Percentiles rank a stretch among this genome's conserved stretches.
Evolutionary conservation across 1,140 invertebrate genomes (phyloP).

Genomic region (Eupristina koningsbergeri): DNA sequence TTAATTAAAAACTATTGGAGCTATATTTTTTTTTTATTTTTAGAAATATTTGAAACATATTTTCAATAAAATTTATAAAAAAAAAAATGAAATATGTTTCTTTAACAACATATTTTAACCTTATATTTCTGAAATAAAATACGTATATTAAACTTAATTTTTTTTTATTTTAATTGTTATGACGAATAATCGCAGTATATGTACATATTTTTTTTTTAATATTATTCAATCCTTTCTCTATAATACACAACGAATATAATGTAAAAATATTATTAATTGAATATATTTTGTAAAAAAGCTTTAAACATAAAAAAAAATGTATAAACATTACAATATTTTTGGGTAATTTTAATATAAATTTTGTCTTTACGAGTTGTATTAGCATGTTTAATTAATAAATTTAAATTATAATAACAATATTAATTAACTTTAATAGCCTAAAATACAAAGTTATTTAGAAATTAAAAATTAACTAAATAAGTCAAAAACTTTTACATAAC

Average conservation of each 20-base stretch:
- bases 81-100: too few species aligned
- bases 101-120: too few species aligned
- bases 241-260: neutral
- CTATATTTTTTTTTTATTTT: neutral
- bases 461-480: slow-evolving; percentile 15
- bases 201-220: too few species aligned
- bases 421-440: too few species aligned
- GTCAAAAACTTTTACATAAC: slow-evolving; percentile 12
- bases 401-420: too few species aligned
- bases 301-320: slow-evolving; percentile 11
- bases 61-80: neutral
- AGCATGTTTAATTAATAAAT: slow-evolving; percentile 52
- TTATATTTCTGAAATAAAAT: slow-evolving; percentile 33
- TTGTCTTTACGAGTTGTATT: slow-evolving; percentile 49
- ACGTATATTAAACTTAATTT: slow-evolving; percentile 19
- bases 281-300: slow-evolving; percentile 14
- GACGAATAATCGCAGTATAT: slow-evolving; percentile 35
- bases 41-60: neutral
- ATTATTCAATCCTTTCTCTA: neutral
- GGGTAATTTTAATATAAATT: slow-evolving; percentile 23
- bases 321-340: slow-evolving; percentile 45
- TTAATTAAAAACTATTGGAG: slow-evolving; percentile 9
- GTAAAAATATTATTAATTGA: slow-evolving; percentile 5
- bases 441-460: neutral
- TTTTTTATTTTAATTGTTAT: slow-evolving; percentile 24